Percentiles rank a stretch among this genome's conserved stretches.
These are phyloP conservation scores for Cydia strobilella DNA, from an alignment of 1,140 invertebrate species.

Conservation along the genomic window DNA sequence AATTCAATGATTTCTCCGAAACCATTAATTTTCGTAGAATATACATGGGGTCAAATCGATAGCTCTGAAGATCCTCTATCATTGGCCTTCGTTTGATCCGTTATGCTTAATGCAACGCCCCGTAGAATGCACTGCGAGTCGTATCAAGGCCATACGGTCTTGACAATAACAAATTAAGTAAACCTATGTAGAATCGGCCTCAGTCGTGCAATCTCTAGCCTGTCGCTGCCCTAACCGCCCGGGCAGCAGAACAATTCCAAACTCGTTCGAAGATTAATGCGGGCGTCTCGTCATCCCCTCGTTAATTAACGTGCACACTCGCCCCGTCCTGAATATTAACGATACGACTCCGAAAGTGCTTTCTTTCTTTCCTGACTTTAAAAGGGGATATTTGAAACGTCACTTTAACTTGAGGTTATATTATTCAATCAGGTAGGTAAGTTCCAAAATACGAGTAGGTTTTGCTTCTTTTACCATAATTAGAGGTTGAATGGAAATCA, in stretches of 20 bases:
- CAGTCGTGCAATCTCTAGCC: background rate
- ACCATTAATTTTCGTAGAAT: background rate
- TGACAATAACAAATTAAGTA: too few species aligned
- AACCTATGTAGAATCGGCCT: too few species aligned
- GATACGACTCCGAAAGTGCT: slow-evolving; percentile 4
- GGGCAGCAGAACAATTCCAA: slow-evolving; percentile 14
- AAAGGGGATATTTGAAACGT: slow-evolving; percentile 1
- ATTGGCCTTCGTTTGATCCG: too few species aligned
- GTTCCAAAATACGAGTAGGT: background rate
- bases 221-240: background rate
- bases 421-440: background rate
- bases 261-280: slow-evolving; percentile 27
- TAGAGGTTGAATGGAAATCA: background rate
- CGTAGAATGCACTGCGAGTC: too few species aligned
- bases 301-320: slow-evolving; percentile 23
- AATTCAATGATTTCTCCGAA: background rate
- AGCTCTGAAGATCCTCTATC: too few species aligned
- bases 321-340: slow-evolving; percentile 28
- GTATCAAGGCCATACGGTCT: too few species aligned
- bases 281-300: slow-evolving; percentile 25
- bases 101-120: too few species aligned
- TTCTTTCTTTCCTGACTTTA: background rate
- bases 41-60: too few species aligned
- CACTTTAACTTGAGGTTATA: background rate
- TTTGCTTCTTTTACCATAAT: background rate